phyloP scores from a whole-genome alignment of 1,140 invertebrate species.

The Argopecten irradians region DNA sequence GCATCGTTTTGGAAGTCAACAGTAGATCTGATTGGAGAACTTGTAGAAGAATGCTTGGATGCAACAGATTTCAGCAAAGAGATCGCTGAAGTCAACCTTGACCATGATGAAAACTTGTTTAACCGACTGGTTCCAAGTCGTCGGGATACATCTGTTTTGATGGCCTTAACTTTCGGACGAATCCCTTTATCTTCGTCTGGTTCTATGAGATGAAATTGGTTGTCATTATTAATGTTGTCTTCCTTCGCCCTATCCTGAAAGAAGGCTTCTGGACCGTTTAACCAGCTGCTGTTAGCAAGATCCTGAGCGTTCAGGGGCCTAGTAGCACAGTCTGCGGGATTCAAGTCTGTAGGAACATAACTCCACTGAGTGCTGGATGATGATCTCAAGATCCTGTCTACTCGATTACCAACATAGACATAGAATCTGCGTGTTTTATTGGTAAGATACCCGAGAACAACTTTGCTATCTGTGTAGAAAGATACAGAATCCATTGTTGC shows the following conservation, averaged over 20 bases:
- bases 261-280: too few species aligned
- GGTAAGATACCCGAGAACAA: constrained; percentile 40
- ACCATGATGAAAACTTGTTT: constrained; percentile 28
- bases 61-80: too few species aligned
- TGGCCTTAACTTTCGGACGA: not conserved
- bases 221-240: too few species aligned
- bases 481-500: not conserved
- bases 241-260: too few species aligned
- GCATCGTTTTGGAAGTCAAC: not conserved
- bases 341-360: constrained; percentile 32
- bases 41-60: too few species aligned
- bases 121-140: not conserved
- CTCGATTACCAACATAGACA: constrained; percentile 48
- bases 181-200: constrained; percentile 26
- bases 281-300: too few species aligned
- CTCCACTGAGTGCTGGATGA: constrained; percentile 34
- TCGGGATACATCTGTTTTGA: not conserved
- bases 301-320: not conserved
- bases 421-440: constrained; percentile 45
- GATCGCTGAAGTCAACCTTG: not conserved
- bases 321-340: constrained; percentile 39
- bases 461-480: constrained; percentile 44
- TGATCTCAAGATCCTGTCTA: constrained; percentile 18
- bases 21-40: too few species aligned
- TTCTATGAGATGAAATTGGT: not conserved